Base-by-base conservation (phyloP, 2,888 invertebrate genomes). In the Erannis defoliaria region DNA sequence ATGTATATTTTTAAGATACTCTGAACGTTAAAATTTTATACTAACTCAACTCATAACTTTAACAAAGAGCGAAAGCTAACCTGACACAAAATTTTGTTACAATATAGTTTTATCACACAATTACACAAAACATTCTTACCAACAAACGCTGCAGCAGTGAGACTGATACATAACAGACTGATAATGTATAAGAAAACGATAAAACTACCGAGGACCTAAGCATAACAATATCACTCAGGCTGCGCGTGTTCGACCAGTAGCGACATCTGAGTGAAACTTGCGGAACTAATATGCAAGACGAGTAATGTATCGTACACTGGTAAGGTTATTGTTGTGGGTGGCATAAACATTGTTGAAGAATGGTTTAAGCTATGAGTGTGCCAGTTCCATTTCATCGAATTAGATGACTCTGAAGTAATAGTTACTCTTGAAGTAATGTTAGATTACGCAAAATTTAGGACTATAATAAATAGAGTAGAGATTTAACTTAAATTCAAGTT, bases 261-360 rank as follows among this genome's bases (percentile, higher is more conserved):
- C 51, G 69, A 37, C 67, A 69, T 67, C 69, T 69, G 57, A 38
- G 21, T 1, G 18, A 18, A 23, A 26, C 16, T 2, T 38, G 10
- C 18, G 12, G 21, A 60, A 46, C 60, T 42, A 49, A 8, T 5
- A 29, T 12, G 31, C 8, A 10, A 21, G 1, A n/a, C 6, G n/a
- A 21, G 21, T 35, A 35, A 1, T 14, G 42, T n/a, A n/a, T 21
- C 21, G 21, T 42, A 12, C 5, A 1, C 4, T 9, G 40, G 18
- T 18, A 8, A 18, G 37, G 14, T 6, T 14, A 6, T 5, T 14
- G 14, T 35, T 35, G n/a, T n/a, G n/a, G 35, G 5, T 35, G 6
- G 5, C 6, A 2, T 5, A 1, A 10, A 19, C 5, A 9, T 5
- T 18, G 21, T 6, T 21, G 6, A n/a, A 5, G 42, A 5, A n/a